These are phyloP conservation scores for Nannoperca australis DNA, from an alignment of 2,797 vertebrate species.

Conservation along the genomic window DNA sequence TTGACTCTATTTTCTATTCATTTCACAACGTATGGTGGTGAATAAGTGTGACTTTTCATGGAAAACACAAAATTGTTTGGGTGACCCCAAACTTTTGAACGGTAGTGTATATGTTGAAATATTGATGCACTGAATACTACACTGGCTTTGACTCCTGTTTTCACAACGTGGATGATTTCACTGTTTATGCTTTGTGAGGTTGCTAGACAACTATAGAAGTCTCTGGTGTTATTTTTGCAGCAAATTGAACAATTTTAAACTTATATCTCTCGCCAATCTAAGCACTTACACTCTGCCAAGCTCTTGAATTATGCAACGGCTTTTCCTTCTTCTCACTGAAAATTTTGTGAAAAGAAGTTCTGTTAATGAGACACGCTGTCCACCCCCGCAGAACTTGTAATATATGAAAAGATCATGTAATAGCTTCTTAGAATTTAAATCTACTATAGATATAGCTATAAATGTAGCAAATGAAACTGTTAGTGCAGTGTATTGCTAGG, in stretches of 20 bases:
- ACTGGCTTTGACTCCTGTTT: constrained; percentile 44
- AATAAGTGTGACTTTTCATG: too few species aligned
- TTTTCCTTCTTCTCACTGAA: constrained; percentile 3
- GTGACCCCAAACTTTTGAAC: too few species aligned
- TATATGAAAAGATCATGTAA: background rate
- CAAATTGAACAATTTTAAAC: constrained; percentile 35
- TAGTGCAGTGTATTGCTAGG: background rate
- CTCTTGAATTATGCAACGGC: constrained; percentile 39
- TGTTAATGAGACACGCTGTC: constrained; percentile 15
- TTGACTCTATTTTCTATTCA: too few species aligned
- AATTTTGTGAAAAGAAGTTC: constrained; percentile 12
- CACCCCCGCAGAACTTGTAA: background rate
- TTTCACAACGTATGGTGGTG: too few species aligned
- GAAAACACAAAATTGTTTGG: too few species aligned
- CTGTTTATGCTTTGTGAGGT: constrained; percentile 25
- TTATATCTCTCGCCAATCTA: constrained; percentile 39
- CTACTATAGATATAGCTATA: too few species aligned
- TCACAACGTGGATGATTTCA: constrained; percentile 20
- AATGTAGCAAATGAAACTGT: background rate
- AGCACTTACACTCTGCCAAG: constrained; percentile 41
- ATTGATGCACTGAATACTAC: constrained; percentile 26
- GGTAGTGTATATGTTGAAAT: constrained; percentile 60
- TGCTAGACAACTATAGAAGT: constrained; percentile 31
- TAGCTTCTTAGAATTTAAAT: background rate
- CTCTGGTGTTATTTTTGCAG: constrained; percentile 22